Conservation (phyloP, 2,888 invertebrate species). For the Empis stercorea region DNA sequence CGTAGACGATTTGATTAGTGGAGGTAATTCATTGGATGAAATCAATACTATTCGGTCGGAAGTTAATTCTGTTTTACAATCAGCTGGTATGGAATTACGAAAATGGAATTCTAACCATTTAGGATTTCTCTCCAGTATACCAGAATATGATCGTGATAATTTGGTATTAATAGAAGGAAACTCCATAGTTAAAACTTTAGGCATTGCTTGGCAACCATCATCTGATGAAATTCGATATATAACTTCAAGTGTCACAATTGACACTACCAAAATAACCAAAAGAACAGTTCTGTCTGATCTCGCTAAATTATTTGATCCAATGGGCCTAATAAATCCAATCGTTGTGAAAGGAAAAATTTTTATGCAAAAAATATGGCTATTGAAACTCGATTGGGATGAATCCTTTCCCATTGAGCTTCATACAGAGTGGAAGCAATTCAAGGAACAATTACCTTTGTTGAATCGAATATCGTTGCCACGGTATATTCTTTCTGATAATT, state of each 20-base stretch:
- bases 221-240: constrained; percentile 5
- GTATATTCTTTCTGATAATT: too few relatives aligned
- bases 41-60: neutral
- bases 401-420: constrained; percentile 7
- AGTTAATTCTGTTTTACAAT: neutral
- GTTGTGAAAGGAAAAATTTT: constrained; percentile 9
- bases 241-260: too few relatives aligned
- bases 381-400: constrained; percentile 10
- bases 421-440: neutral
- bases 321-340: constrained; percentile 11
- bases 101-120: neutral
- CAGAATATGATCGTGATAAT: neutral
- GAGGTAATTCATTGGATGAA: neutral
- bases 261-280: constrained; percentile 4
- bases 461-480: too few relatives aligned
- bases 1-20: neutral
- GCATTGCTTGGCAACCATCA: constrained; percentile 6
- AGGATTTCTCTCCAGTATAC: neutral
- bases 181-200: constrained; percentile 8
- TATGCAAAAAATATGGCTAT: constrained; percentile 10
- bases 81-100: neutral
- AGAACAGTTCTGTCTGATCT: constrained; percentile 7
- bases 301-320: constrained; percentile 10
- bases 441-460: too few relatives aligned
- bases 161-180: neutral